These are phyloP conservation scores for Neolamprologus brichardi DNA, from an alignment of 2,113 vertebrate species.

Conservation along the genomic window DNA sequence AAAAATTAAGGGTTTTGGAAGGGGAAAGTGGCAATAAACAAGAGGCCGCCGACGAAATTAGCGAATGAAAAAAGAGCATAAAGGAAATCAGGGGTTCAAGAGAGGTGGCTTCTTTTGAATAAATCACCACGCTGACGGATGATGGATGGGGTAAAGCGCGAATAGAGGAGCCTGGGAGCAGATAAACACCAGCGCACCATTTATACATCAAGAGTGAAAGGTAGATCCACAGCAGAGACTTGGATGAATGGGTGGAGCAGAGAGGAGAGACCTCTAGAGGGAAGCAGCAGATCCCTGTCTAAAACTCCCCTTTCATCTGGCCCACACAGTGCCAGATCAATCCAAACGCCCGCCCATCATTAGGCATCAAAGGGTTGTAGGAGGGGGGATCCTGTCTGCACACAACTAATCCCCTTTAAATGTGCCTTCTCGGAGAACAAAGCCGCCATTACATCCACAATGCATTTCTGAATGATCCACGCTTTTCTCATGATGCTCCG, in stretches of 20 bases:
- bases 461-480: constrained; percentile 26
- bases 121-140: neutral
- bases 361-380: constrained; percentile 62
- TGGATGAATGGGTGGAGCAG: constrained; percentile 34
- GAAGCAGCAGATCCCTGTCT: constrained; percentile 44
- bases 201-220: constrained; percentile 36
- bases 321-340: constrained; percentile 63
- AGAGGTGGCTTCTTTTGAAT: neutral
- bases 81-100: neutral
- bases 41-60: neutral
- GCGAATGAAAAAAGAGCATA: neutral
- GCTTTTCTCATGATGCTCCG: neutral
- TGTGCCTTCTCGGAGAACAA: constrained; percentile 52
- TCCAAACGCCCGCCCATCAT: constrained; percentile 56
- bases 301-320: constrained; percentile 56
- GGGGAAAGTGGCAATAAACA: neutral
- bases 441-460: constrained; percentile 45
- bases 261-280: constrained; percentile 43
- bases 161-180: neutral
- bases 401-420: constrained; percentile 57
- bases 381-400: constrained; percentile 49
- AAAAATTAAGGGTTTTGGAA: neutral
- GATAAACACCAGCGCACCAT: neutral
- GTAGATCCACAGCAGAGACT: constrained; percentile 20
- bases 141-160: neutral